A percentile compares a stretch with the other conserved stretches of the same genome.
phyloP scores from a whole-genome alignment of 1,140 invertebrate species.

The Fragariocoptes setiger region DNA sequence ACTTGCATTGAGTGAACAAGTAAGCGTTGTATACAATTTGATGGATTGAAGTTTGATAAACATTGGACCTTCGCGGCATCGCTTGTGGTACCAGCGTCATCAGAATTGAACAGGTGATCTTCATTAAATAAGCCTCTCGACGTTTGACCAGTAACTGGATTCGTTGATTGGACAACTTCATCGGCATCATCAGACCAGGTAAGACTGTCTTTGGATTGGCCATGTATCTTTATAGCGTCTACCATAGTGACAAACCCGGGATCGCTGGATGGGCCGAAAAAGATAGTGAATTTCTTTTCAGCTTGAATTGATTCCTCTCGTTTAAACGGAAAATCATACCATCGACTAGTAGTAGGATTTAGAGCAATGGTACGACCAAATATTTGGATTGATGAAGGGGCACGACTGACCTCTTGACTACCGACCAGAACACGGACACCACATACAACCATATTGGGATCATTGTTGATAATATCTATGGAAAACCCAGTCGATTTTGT shows the following conservation, averaged over 20 bases:
- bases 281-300: conserved; percentile 61
- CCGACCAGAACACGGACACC: conserved; percentile 54
- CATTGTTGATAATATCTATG: conserved; percentile 58
- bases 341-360: conserved; percentile 36
- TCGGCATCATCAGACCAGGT: conserved; percentile 87
- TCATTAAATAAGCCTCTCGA: background rate
- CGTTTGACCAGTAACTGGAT: background rate
- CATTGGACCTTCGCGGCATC: background rate
- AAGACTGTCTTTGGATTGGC: conserved; percentile 76
- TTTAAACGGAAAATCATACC: conserved; percentile 80
- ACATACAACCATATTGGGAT: conserved; percentile 39
- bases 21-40: conserved; percentile 18
- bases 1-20: conserved; percentile 37
- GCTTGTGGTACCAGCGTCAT: background rate
- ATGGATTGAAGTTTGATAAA: conserved; percentile 1
- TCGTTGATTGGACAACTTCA: conserved; percentile 19
- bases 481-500: conserved; percentile 58
- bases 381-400: conserved; percentile 50
- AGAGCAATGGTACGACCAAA: conserved; percentile 48
- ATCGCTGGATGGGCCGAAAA: conserved; percentile 56
- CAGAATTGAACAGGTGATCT: background rate
- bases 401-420: conserved; percentile 45
- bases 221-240: conserved; percentile 68
- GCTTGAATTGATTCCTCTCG: conserved; percentile 68
- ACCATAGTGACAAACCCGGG: conserved; percentile 59